A percentile compares a stretch with the other conserved stretches of the same genome.
Evolutionary conservation across 2,797 vertebrate species (phyloP).

Genomic region (Nyctibius grandis): DNA sequence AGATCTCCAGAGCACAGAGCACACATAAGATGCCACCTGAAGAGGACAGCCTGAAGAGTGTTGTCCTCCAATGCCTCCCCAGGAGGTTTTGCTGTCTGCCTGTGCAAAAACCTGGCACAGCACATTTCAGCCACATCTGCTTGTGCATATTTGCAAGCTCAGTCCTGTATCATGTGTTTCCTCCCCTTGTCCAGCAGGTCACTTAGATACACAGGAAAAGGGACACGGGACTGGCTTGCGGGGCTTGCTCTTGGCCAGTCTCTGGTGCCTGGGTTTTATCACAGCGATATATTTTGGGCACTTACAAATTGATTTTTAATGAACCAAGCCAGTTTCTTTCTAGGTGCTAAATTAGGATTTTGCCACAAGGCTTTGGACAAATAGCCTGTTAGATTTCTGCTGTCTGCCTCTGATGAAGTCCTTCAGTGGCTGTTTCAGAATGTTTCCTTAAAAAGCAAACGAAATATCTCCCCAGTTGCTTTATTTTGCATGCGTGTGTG

Average conservation of each 20-base stretch:
- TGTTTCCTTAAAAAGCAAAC: background rate
- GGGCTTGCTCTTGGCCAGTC: background rate
- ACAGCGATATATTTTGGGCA: background rate
- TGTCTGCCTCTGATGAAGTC: background rate
- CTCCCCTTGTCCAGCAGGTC: background rate
- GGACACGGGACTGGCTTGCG: fast-evolving
- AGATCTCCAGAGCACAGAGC: background rate
- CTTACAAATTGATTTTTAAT: background rate
- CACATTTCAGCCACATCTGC: background rate
- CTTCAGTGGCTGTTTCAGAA: background rate
- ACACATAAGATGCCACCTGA: background rate
- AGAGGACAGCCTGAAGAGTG: background rate
- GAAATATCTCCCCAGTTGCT: background rate
- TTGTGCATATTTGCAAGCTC: background rate
- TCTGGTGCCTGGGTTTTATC: background rate
- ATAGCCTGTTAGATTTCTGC: background rate
- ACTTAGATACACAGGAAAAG: background rate
- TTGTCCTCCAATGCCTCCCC: fast-evolving
- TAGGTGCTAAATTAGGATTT: background rate
- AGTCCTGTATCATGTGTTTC: background rate
- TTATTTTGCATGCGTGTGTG: background rate
- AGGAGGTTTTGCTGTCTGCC: background rate
- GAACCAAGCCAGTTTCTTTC: background rate
- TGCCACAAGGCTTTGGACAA: background rate
- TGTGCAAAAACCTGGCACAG: background rate